Evolutionary conservation across 2,797 vertebrate species (phyloP).

Genomic region (Bothrops alternatus): DNA sequence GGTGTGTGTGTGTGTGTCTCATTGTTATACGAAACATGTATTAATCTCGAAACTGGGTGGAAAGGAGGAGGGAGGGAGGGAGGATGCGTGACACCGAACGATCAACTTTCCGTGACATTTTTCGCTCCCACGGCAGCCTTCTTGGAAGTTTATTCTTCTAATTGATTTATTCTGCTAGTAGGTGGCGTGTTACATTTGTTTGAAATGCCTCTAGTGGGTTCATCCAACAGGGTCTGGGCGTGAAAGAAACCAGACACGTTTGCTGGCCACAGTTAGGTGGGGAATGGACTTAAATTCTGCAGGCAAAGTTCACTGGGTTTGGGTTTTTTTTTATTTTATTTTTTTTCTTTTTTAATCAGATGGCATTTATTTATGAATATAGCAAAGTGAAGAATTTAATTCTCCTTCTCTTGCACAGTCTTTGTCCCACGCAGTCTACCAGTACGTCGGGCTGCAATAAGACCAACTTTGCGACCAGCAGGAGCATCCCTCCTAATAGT

Average conservation of each 20-base stretch:
- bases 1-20: background rate
- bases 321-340: background rate
- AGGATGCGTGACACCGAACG: conserved; percentile 3
- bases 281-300: conserved; percentile 46
- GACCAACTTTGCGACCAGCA: too few relatives aligned
- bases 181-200: conserved; percentile 22
- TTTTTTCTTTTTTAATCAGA: too few relatives aligned
- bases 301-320: conserved; percentile 37
- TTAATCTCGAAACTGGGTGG: conserved; percentile 14
- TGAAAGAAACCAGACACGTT: conserved; percentile 21
- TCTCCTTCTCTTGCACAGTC: too few relatives aligned
- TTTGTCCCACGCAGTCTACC: too few relatives aligned
- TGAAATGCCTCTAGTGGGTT: conserved; percentile 30
- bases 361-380: too few relatives aligned
- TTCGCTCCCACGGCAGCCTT: background rate
- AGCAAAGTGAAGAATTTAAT: too few relatives aligned
- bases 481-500: too few relatives aligned
- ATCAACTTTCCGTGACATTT: conserved; percentile 15
- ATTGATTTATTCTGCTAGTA: conserved; percentile 15
- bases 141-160: conserved; percentile 7
- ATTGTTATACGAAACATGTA: background rate
- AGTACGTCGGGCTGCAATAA: too few relatives aligned
- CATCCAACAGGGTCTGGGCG: conserved; percentile 20
- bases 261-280: conserved; percentile 36
- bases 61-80: too few relatives aligned